Conservation (phyloP, 2,113 vertebrate genomes). For the Peromyscus polionotus region DNA sequence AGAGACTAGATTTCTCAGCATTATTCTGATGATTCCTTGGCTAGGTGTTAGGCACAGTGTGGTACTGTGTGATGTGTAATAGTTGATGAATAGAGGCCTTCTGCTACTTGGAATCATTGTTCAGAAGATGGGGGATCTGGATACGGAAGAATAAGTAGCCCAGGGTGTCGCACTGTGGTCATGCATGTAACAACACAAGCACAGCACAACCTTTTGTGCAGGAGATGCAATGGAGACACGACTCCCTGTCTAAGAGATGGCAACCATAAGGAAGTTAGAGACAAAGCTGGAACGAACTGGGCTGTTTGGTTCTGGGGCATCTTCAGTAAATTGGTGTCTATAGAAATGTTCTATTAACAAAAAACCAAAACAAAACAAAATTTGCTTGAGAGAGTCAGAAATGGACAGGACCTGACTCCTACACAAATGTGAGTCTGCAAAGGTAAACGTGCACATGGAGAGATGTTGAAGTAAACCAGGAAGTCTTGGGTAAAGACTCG, state of each 20-base stretch:
- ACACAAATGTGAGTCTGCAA: not conserved
- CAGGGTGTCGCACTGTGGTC: not conserved
- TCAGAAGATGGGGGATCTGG: slow-evolving; percentile 49
- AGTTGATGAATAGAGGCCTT: slow-evolving; percentile 66
- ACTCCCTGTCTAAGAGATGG: rapidly evolving
- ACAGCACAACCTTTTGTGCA: not conserved
- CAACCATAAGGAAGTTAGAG: not conserved
- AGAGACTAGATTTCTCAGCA: slow-evolving; percentile 21
- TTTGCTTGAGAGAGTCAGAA: slow-evolving; percentile 32
- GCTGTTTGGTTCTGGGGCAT: not conserved
- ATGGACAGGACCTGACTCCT: not conserved
- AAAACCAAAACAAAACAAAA: not conserved
- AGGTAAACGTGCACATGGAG: not conserved
- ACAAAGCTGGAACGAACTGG: not conserved
- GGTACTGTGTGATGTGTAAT: not conserved
- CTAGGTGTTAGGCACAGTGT: slow-evolving; percentile 55
- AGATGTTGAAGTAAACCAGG: not conserved
- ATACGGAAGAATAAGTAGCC: slow-evolving; percentile 7
- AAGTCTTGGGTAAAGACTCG: slow-evolving; percentile 16
- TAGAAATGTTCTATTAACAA: not conserved
- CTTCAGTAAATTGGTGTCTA: not conserved
- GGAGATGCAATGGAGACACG: not conserved
- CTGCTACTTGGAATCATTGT: slow-evolving; percentile 40
- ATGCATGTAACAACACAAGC: not conserved
- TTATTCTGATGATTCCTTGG: slow-evolving; percentile 58